These are phyloP conservation scores for Zaprionus vittiger DNA, from an alignment of 1,140 invertebrate genomes.

Conservation along the genomic window DNA sequence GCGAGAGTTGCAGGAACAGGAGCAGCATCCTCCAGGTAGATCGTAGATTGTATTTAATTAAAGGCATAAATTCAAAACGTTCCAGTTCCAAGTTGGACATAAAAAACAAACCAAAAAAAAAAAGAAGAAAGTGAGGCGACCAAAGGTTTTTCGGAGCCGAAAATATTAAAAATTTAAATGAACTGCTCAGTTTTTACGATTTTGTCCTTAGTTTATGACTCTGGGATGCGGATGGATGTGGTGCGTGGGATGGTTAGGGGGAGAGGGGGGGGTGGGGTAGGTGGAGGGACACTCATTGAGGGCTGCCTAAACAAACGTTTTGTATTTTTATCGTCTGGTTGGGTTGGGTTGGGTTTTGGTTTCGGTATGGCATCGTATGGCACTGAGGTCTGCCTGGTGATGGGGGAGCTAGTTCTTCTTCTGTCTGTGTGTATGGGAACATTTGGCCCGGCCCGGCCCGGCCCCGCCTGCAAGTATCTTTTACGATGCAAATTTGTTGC, in stretches of 20 bases:
- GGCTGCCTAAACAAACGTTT: slow-evolving; percentile 79
- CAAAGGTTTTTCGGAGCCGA: slow-evolving; percentile 53
- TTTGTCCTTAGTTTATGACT: slow-evolving; percentile 80
- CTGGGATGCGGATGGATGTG: slow-evolving; percentile 33
- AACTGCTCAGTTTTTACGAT: slow-evolving; percentile 81
- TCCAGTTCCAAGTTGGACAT: slow-evolving; percentile 22
- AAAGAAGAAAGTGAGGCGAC: slow-evolving; percentile 44
- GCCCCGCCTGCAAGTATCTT: slow-evolving; percentile 63
- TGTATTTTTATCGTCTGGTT: slow-evolving; percentile 77
- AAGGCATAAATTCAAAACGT: slow-evolving; percentile 79
- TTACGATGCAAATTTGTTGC: slow-evolving; percentile 82
- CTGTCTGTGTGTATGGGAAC: slow-evolving; percentile 14
- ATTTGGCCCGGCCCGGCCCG: slow-evolving; percentile 6
- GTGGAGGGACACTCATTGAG: slow-evolving; percentile 27
- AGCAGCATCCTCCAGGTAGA: not conserved
- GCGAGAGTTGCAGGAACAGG: not conserved
- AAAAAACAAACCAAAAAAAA: slow-evolving; percentile 51
- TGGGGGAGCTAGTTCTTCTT: slow-evolving; percentile 44
- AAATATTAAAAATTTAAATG: slow-evolving; percentile 83
- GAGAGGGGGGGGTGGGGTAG: not conserved
- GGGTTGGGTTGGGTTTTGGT: slow-evolving; percentile 22
- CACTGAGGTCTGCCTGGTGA: not conserved
- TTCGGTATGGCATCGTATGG: not conserved
- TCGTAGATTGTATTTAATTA: slow-evolving; percentile 72
- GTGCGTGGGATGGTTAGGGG: slow-evolving; percentile 2